Conservation (phyloP, 2,113 vertebrate genomes). For the Paracanthobrama guichenoti region DNA sequence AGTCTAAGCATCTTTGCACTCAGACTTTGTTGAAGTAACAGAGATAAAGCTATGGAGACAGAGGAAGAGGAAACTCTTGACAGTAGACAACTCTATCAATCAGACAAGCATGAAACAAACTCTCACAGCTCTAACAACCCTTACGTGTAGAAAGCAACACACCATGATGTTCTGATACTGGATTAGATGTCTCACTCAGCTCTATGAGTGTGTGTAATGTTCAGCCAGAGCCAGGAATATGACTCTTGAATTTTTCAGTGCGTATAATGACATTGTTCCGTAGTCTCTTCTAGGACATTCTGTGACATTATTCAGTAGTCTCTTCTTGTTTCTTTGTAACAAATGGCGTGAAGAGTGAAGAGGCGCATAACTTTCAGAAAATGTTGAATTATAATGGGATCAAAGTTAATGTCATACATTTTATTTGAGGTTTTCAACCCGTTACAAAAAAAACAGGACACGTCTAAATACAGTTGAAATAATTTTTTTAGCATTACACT, state of each 20-base stretch:
- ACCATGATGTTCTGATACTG: constrained; percentile 27
- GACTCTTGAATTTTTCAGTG: background rate
- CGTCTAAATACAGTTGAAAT: too few relatives aligned
- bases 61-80: constrained; percentile 1
- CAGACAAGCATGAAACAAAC: constrained; percentile 43
- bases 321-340: background rate
- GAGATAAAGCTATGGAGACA: constrained; percentile 8
- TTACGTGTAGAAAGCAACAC: constrained; percentile 33
- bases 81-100: constrained; percentile 36
- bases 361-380: background rate
- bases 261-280: background rate
- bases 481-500: background rate
- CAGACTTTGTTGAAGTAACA: background rate
- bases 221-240: background rate
- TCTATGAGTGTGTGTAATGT: background rate
- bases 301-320: background rate
- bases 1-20: background rate
- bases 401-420: background rate
- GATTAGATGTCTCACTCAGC: constrained; percentile 15
- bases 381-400: background rate
- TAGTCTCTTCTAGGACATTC: background rate
- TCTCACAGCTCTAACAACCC: constrained; percentile 30
- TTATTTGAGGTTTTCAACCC: background rate
- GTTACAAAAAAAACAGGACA: background rate
- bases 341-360: background rate